Percentiles rank a stretch among this genome's conserved stretches.
Evolutionary conservation across 2,888 invertebrate genomes (phyloP).

Genomic region (Listrodromus nycthemerus): DNA sequence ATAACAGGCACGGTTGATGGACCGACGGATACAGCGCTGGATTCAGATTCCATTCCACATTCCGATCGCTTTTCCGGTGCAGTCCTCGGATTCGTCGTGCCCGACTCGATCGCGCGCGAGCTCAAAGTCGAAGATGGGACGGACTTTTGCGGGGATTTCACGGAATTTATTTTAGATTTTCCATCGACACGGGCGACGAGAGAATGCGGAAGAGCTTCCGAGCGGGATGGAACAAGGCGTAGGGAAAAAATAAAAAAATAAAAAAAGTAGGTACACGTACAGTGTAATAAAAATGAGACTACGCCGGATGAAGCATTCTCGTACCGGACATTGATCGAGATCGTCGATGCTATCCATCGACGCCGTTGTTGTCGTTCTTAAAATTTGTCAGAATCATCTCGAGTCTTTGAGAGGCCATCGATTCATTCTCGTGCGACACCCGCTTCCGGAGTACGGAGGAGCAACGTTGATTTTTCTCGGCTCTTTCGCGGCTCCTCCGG

Average conservation of each 20-base stretch:
- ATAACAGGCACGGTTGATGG: not conserved
- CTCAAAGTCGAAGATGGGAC: not conserved
- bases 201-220: conserved; percentile 11
- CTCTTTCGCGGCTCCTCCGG: conserved; percentile 35
- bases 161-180: conserved; percentile 25
- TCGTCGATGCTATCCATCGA: conserved; percentile 37
- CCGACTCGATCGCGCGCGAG: not conserved
- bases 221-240: not conserved
- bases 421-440: conserved; percentile 42
- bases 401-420: conserved; percentile 1
- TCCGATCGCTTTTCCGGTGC: not conserved
- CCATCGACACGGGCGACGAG: conserved; percentile 3
- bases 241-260: conserved; percentile 2
- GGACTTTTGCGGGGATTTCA: not conserved
- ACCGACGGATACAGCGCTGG: not conserved
- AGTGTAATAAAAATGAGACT: conserved; percentile 24
- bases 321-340: conserved; percentile 61
- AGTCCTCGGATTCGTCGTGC: not conserved
- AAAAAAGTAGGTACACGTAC: conserved; percentile 15
- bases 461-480: conserved; percentile 46
- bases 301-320: conserved; percentile 45
- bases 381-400: conserved; percentile 34
- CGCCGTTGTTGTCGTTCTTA: conserved; percentile 35
- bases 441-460: conserved; percentile 57
- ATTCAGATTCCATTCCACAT: not conserved